These are phyloP conservation scores for Rhopalosiphum maidis DNA, from an alignment of 1,140 invertebrate species.

Conservation along the genomic window DNA sequence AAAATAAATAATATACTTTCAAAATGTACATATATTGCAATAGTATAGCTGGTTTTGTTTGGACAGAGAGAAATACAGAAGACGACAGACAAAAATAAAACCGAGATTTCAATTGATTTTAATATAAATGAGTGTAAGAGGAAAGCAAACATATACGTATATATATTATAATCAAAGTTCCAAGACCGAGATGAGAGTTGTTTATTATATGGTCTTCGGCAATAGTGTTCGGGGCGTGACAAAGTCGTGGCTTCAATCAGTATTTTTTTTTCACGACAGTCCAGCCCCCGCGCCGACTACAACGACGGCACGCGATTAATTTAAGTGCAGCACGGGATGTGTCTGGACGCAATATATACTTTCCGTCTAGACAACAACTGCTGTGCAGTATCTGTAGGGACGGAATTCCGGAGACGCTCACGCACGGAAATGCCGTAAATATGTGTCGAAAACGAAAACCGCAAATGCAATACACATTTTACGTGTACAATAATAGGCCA, in stretches of 20 bases:
- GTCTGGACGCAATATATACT: constrained; percentile 31
- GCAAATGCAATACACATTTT: constrained; percentile 4
- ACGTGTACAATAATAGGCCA: neutral
- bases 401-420: neutral
- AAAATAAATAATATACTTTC: constrained; percentile 1
- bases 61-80: neutral
- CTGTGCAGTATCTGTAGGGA: neutral
- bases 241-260: constrained; percentile 48
- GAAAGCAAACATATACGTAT: neutral
- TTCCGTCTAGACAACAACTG: constrained; percentile 29
- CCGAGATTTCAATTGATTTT: neutral
- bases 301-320: constrained; percentile 15
- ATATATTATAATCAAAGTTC: constrained; percentile 41
- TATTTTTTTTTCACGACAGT: constrained; percentile 50
- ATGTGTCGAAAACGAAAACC: neutral
- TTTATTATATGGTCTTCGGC: neutral
- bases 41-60: neutral
- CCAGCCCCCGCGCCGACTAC: neutral
- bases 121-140: neutral
- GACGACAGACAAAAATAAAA: neutral
- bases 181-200: neutral
- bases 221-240: constrained; percentile 43
- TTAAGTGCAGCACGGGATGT: constrained; percentile 27
- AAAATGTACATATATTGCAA: neutral
- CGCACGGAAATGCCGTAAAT: neutral